These are phyloP conservation scores for Hozukius guyotensis DNA, from an alignment of 2,797 vertebrate species.

Conservation along the genomic window DNA sequence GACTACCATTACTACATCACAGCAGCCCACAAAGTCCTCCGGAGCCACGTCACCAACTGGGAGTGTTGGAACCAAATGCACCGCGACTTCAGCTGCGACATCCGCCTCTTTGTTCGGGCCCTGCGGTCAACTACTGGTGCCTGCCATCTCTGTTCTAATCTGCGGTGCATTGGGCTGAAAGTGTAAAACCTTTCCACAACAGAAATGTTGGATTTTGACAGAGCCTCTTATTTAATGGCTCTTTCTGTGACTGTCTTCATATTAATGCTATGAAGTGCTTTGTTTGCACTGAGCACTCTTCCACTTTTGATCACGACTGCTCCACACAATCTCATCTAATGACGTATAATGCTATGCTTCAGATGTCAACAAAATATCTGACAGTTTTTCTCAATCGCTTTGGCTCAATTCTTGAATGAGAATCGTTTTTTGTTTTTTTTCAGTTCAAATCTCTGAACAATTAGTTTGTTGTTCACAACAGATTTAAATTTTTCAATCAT, in stretches of 20 bases:
- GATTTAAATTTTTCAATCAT: too few relatives aligned
- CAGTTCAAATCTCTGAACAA: too few relatives aligned
- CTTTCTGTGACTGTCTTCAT: neutral
- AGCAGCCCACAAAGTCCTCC: fast-evolving
- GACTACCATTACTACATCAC: neutral
- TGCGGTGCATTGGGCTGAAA: neutral
- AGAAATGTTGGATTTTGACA: neutral
- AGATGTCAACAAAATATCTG: neutral
- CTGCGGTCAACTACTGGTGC: slow-evolving; percentile 33
- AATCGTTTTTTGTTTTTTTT: too few relatives aligned
- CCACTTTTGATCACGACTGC: neutral
- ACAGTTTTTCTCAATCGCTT: neutral
- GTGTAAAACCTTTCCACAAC: neutral
- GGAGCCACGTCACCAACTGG: fast-evolving
- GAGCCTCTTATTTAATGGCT: neutral
- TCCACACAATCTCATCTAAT: neutral
- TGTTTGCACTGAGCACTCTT: slow-evolving; percentile 13
- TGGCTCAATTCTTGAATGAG: too few relatives aligned
- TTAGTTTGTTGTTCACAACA: too few relatives aligned
- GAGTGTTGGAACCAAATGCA: fast-evolving
- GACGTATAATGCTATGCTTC: neutral
- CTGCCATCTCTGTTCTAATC: slow-evolving; percentile 12
- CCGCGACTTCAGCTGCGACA: fast-evolving
- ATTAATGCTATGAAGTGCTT: slow-evolving; percentile 19
- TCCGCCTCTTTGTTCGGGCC: neutral